Evolutionary conservation across 2,888 invertebrate genomes (phyloP).

Genomic region (Eledone cirrhosa): DNA sequence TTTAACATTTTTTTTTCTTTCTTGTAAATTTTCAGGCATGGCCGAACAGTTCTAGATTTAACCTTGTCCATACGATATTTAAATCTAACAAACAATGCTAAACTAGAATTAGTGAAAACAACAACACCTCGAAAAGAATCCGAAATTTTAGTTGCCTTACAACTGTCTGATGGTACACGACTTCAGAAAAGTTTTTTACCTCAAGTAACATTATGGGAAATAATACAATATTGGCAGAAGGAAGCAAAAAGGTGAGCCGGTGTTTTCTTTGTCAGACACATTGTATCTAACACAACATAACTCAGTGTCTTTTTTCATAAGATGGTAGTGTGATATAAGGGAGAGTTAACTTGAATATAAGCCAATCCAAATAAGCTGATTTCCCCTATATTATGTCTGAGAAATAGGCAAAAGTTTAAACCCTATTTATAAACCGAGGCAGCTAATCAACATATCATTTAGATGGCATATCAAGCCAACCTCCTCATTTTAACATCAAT

Average conservation of each 20-base stretch:
- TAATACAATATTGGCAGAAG: constrained; percentile 68
- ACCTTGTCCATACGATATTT: constrained; percentile 83
- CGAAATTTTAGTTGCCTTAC: constrained; percentile 79
- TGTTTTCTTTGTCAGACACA: no score
- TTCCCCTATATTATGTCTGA: no score
- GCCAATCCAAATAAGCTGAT: no score
- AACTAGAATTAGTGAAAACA: constrained; percentile 82
- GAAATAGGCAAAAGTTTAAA: no score
- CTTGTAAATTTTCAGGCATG: constrained; percentile 71
- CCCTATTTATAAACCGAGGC: no score
- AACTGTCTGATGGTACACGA: constrained; percentile 79
- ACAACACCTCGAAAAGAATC: constrained; percentile 72
- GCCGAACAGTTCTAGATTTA: constrained; percentile 80
- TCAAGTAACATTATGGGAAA: constrained; percentile 70
- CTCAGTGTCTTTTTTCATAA: no score
- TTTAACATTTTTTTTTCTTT: background rate
- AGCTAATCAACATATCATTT: no score
- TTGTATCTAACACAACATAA: no score
- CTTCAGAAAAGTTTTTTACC: constrained; percentile 72
- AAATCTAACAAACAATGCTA: constrained; percentile 89
- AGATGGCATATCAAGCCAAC: no score
- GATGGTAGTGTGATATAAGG: no score
- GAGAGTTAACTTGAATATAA: no score
- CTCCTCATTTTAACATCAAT: no score
- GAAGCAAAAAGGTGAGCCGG: constrained; percentile 30